Evolutionary conservation across 2,797 vertebrate genomes (phyloP).

Genomic region (Pygocentrus nattereri): DNA sequence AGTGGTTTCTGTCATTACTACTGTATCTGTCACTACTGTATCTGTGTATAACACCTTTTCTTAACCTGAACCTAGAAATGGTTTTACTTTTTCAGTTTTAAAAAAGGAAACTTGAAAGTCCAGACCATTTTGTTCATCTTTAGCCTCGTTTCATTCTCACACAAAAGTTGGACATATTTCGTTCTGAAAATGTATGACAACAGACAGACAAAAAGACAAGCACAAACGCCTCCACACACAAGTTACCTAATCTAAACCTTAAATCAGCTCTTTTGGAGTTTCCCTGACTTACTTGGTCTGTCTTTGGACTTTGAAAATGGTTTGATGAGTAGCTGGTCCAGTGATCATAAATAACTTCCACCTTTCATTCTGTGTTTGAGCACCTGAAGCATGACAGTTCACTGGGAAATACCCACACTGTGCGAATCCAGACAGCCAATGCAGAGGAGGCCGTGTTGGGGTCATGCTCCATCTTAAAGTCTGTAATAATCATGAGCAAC

Average conservation of each 20-base stretch:
- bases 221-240: too few relatives aligned
- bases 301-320: conserved; percentile 10
- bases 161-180: too few relatives aligned
- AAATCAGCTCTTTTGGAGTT: conserved; percentile 33
- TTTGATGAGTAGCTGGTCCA: conserved; percentile 25
- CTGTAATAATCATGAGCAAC: conserved; percentile 23
- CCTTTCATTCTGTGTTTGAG: conserved; percentile 24
- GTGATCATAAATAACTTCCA: conserved; percentile 10
- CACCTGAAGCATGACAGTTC: conserved; percentile 32
- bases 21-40: too few relatives aligned
- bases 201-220: too few relatives aligned
- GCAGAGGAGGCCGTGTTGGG: conserved; percentile 3
- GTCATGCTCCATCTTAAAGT: conserved; percentile 21
- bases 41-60: too few relatives aligned
- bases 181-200: too few relatives aligned
- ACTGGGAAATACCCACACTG: conserved; percentile 48
- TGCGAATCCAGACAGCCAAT: conserved; percentile 23
- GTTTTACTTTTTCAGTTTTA: too few relatives aligned
- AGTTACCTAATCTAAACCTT: background rate
- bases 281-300: background rate
- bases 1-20: too few relatives aligned
- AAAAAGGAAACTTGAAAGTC: too few relatives aligned
- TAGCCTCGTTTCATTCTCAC: too few relatives aligned
- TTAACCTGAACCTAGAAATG: too few relatives aligned
- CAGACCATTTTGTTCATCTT: too few relatives aligned